Evolutionary conservation across 2,113 vertebrate species (phyloP).

Genomic region (Calyptommatus sinebrachiatus): DNA sequence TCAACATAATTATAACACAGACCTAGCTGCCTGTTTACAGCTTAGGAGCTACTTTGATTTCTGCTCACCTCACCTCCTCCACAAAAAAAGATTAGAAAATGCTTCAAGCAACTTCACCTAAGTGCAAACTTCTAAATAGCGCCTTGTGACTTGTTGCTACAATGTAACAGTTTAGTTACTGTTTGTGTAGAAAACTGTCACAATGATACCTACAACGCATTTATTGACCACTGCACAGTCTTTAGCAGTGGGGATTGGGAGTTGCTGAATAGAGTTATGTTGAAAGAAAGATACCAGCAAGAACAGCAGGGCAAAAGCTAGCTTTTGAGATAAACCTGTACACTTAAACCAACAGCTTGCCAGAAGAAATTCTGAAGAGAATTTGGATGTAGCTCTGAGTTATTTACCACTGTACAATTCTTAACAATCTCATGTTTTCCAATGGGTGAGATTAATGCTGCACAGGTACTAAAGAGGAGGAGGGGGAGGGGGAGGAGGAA

Average conservation of each 20-base stretch:
- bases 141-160: conserved; percentile 1
- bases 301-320: conserved; percentile 20
- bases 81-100: conserved; percentile 38
- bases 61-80: neutral
- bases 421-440: neutral
- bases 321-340: neutral
- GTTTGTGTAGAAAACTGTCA: conserved; percentile 47
- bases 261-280: conserved; percentile 19
- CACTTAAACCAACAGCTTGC: conserved; percentile 5
- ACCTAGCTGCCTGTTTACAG: conserved; percentile 27
- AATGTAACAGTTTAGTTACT: conserved; percentile 27
- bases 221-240: conserved; percentile 20
- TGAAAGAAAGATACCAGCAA: neutral
- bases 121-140: conserved; percentile 37
- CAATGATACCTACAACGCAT: conserved; percentile 33
- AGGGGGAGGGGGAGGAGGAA: too few relatives aligned
- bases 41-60: conserved; percentile 32
- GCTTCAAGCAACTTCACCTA: conserved; percentile 41
- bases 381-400: neutral
- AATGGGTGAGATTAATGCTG: too few relatives aligned
- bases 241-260: conserved; percentile 10
- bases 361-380: neutral
- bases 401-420: neutral
- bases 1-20: conserved; percentile 5
- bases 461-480: too few relatives aligned